Evolutionary conservation across 2,113 vertebrate species (phyloP), one percentile per base, ranked within the genome.

Genomic region (Peromyscus leucopus): DNA sequence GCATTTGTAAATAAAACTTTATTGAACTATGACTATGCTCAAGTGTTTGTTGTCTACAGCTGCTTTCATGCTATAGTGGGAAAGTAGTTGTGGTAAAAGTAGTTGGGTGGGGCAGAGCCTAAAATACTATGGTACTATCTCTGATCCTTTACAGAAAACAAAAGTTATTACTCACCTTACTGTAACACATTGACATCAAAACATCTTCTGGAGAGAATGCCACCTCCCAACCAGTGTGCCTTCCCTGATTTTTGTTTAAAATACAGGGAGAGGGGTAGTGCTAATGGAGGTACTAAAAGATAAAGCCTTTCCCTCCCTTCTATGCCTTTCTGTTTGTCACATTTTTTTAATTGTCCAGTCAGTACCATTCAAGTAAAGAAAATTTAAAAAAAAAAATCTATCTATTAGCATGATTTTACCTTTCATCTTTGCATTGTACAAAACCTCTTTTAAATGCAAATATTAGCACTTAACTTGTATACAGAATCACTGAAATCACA

Each of bases 351-450:
- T 93, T 84, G 93, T 42, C 69, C 63, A 55, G 65, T 91, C 91
- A 87, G 57, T 95, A n/a, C 80, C 82, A 85, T 92, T 90, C 36
- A 96, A 96, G 21, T 63, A 84, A 95, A 90, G n/a, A 80, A 94
- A 97, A 61, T 83, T 46, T 89, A 26, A 69, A 74, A 94, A 93
- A 31, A 69, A 74, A 94, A 93, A 65, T 89, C 88, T 21, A 95
- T 39, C 94, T 79, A 96, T 91, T 95, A 72, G 22, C 74, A 78
- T 55, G 76, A 83, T 83, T 93, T 96, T 94, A 86, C 67, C 51
- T 91, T 95, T 93, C 13, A 5, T 71, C 78, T 97, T 93, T 80
- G 51, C 26, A 65, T 93, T 88, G 22, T 80, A 21, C 71, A 95
- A n/a, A 92, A 6, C 11, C 36, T 82, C 57, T 86, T 96, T 96